Base-by-base conservation (phyloP, 2,113 vertebrate species). In the Bolborhynchus lineola region DNA sequence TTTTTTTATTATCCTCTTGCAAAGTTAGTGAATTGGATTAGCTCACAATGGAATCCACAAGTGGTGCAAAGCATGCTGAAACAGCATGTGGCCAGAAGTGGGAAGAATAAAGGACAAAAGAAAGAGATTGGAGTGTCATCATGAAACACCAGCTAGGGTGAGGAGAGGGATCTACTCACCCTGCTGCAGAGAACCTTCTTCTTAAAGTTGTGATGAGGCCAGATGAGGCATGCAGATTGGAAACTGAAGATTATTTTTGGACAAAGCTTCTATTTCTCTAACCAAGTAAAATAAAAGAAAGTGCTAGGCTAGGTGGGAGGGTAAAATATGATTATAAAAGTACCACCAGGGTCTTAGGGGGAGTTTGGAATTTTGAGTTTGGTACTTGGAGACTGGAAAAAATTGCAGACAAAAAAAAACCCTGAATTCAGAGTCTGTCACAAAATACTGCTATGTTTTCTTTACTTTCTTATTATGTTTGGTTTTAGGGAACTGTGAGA, bases 331-430 rank as follows among this genome's bases (percentile, higher is more conserved):
- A 52, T 33, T 46, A 47, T 18, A 25, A 76, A 80, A 90, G 16
- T 5, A 41, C 12, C 7, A 26, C 2, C 11, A 8, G 14, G 29
- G 4, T 19, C 57, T 39, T 12, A 1, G 4, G 20, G 21, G 6
- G 7, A 5, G 7, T 11, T 4, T 6, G 20, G 26, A 6, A 25
- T 46, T 49, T 63, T 65, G 33, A 18, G 7, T 15, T 42, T 42
- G 11, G 23, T 9, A 15, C 62, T 31, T 42, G 26, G 77, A 24
- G 31, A 64, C 57, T 26, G 28, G 8, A 39, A 42, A 90, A 79
- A 64, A 65, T 39, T 47, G 31, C 10, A 67, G 15, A 37, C 11
- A 50, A 59, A 85, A 59, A 10, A 23, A 39, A 31, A 59, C n/a
- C n/a, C n/a, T n/a, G n/a, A n/a, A 39, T 39, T 49, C 42, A 77